These are phyloP conservation scores for Campoletis sonorensis DNA, from an alignment of 1,140 invertebrate genomes.

Conservation along the genomic window DNA sequence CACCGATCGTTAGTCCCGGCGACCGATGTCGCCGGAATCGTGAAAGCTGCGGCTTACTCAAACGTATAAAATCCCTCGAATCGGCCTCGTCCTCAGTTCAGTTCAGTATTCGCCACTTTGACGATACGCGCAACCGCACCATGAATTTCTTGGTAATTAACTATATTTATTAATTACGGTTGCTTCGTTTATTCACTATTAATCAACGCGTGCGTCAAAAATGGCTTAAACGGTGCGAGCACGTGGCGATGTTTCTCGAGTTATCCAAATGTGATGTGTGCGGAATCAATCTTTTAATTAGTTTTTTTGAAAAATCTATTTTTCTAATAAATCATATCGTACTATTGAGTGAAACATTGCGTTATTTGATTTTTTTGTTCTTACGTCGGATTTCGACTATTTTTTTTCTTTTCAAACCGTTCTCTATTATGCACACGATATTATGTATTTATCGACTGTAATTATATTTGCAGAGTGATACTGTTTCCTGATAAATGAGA, in stretches of 20 bases:
- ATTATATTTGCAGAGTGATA: background rate
- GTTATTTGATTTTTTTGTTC: too few relatives aligned
- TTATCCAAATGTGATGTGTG: background rate
- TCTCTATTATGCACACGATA: background rate
- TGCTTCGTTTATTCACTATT: too few relatives aligned
- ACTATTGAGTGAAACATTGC: too few relatives aligned
- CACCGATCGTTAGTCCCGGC: constrained; percentile 12
- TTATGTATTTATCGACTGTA: background rate
- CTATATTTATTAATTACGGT: background rate
- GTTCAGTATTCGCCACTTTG: constrained; percentile 44
- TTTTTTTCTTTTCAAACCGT: background rate
- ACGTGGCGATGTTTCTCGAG: background rate
- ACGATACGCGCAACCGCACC: constrained; percentile 35
- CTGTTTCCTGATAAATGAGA: background rate
- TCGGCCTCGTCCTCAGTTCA: constrained; percentile 43
- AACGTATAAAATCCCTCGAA: constrained; percentile 66
- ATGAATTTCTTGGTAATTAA: constrained; percentile 63
- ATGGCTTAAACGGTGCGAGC: background rate
- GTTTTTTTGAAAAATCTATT: background rate
- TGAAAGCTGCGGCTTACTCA: constrained; percentile 65
- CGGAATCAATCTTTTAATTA: background rate
- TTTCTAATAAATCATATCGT: background rate
- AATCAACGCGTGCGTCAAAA: too few relatives aligned
- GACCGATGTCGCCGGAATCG: constrained; percentile 43
- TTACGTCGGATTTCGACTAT: background rate